Conservation (phyloP, 2,113 vertebrate species). For the Propithecus coquereli region DNA sequence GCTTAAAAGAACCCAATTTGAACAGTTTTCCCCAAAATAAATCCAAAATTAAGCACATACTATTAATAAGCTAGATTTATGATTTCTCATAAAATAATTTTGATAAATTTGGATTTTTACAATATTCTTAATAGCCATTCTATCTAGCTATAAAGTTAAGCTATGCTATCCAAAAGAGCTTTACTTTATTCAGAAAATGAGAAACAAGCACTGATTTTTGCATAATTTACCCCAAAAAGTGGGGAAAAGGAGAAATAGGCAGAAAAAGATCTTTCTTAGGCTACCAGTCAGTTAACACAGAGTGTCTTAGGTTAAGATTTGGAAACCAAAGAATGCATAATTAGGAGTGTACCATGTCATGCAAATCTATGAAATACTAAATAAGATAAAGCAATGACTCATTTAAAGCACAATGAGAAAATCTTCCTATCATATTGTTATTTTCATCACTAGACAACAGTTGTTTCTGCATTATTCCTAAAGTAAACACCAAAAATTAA, state of each 20-base stretch:
- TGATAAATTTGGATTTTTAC: background rate
- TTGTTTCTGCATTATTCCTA: constrained; percentile 37
- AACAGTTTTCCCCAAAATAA: constrained; percentile 30
- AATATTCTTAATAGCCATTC: constrained; percentile 16
- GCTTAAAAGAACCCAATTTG: constrained; percentile 8
- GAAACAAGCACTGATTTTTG: constrained; percentile 3
- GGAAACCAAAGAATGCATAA: constrained; percentile 48
- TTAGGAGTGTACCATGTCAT: constrained; percentile 38
- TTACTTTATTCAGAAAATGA: constrained; percentile 22
- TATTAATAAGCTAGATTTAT: constrained; percentile 31
- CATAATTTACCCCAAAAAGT: background rate
- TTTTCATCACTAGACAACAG: constrained; percentile 30
- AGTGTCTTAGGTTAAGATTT: constrained; percentile 32
- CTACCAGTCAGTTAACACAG: background rate
- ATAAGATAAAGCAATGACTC: background rate
- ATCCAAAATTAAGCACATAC: background rate
- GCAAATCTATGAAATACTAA: constrained; percentile 39
- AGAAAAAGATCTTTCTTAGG: constrained; percentile 36
- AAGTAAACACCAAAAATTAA: constrained; percentile 48
- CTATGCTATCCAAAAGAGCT: constrained; percentile 18
- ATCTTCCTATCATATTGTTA: constrained; percentile 25
- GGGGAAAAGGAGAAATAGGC: background rate
- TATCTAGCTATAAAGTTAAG: constrained; percentile 16
- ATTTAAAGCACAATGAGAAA: constrained; percentile 34
- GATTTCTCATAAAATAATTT: constrained; percentile 31